These are phyloP conservation scores for Dicycla oo DNA, from an alignment of 2,888 invertebrate species.

Conservation along the genomic window DNA sequence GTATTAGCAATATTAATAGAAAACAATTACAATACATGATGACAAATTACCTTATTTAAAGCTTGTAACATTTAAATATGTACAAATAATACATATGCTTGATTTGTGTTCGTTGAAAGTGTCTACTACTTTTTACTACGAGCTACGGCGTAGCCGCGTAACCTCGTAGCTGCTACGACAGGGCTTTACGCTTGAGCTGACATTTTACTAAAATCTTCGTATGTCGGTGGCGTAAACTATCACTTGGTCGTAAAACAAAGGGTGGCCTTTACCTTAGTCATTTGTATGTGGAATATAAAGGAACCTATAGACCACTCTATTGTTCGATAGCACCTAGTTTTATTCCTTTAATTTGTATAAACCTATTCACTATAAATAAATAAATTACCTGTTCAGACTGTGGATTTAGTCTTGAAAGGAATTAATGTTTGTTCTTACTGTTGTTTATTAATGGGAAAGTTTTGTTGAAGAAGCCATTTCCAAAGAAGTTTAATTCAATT, in stretches of 20 bases:
- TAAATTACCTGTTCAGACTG: not conserved
- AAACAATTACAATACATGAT: conserved; percentile 25
- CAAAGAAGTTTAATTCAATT: not conserved
- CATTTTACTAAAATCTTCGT: conserved; percentile 37
- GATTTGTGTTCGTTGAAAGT: not conserved
- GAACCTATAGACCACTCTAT: not conserved
- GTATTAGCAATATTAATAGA: conserved; percentile 17
- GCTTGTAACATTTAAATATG: too few species aligned
- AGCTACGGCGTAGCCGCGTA: conserved; percentile 51
- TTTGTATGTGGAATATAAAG: conserved; percentile 9
- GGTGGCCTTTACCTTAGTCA: conserved; percentile 1
- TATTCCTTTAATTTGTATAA: not conserved
- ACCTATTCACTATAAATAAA: not conserved
- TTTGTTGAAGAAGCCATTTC: not conserved
- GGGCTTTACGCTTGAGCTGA: conserved; percentile 26
- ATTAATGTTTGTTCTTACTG: not conserved
- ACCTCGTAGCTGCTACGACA: conserved; percentile 45
- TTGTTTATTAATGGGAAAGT: not conserved
- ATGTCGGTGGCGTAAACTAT: conserved; percentile 13
- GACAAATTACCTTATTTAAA: not conserved
- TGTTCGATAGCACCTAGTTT: not conserved
- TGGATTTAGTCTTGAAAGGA: not conserved
- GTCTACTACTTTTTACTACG: conserved; percentile 27
- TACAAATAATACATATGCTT: too few species aligned
- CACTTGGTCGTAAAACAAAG: conserved; percentile 30